phyloP scores from a whole-genome alignment of 1,140 invertebrate species.

The Bombus pascuorum region DNA sequence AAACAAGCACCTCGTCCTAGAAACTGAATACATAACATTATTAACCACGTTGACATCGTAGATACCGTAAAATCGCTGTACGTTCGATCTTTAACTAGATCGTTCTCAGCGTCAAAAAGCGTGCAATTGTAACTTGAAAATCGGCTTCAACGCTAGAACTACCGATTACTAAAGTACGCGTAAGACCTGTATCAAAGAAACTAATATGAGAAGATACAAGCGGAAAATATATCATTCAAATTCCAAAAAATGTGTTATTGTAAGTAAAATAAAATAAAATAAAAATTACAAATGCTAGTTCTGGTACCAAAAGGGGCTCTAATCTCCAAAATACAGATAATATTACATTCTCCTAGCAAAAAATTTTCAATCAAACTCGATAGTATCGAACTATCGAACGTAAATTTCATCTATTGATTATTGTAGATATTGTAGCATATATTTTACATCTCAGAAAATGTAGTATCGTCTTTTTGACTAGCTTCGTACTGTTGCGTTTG shows the following conservation, averaged over 20 bases:
- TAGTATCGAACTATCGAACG: not conserved
- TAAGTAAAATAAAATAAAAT: too few species aligned
- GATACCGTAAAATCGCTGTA: not conserved
- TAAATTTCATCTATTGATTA: too few species aligned
- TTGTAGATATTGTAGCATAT: not conserved
- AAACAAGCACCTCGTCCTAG: constrained; percentile 24
- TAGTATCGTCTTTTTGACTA: not conserved
- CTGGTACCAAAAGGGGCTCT: not conserved
- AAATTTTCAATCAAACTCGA: not conserved
- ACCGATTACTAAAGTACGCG: too few species aligned
- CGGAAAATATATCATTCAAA: too few species aligned
- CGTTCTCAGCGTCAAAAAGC: not conserved
- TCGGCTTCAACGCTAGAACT: not conserved
- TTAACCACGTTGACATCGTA: not conserved
- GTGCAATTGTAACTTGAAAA: not conserved
- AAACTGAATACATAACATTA: not conserved
- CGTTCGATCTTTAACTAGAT: not conserved
- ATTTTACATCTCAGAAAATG: not conserved
- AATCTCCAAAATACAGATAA: not conserved
- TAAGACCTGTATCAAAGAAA: too few species aligned
- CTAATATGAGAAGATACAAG: too few species aligned
- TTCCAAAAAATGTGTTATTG: too few species aligned
- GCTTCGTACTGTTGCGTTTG: not conserved
- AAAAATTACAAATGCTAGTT: not conserved
- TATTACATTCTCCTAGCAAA: not conserved